Conservation (phyloP, 2,113 vertebrate genomes). For the Arenaria interpres region DNA sequence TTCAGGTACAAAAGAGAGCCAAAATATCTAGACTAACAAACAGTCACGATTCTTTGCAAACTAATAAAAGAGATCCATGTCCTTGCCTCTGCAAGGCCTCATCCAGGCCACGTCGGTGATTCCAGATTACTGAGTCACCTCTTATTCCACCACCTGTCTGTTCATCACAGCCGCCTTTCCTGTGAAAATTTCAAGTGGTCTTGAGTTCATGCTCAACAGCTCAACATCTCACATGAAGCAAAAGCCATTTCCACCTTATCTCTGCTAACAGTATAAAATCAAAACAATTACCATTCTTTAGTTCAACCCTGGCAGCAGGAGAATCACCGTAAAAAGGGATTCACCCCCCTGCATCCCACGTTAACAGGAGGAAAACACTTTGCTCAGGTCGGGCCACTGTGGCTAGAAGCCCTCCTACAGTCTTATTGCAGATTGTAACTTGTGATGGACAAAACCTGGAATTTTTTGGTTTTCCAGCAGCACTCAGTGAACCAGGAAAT, state of each 20-base stretch:
- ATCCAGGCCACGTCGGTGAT: neutral
- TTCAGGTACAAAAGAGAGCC: neutral
- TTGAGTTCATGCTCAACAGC: neutral
- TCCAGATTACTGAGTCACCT: neutral
- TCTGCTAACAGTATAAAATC: neutral
- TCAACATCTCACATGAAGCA: neutral
- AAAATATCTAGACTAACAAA: neutral
- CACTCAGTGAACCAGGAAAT: slow-evolving; percentile 21
- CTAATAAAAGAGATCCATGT: neutral
- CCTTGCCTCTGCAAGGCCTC: neutral
- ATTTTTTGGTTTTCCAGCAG: neutral
- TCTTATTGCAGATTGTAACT: neutral
- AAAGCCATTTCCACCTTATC: neutral
- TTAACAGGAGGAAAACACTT: neutral
- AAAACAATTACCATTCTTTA: neutral
- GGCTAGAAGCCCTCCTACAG: neutral
- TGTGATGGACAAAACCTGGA: neutral
- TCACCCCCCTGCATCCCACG: neutral
- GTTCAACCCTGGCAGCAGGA: neutral
- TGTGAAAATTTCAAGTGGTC: neutral
- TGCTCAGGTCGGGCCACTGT: neutral
- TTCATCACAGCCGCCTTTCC: neutral
- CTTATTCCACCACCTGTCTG: neutral
- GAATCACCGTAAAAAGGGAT: neutral
- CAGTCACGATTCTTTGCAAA: neutral